These are phyloP conservation scores for Hylia prasina DNA, from an alignment of 2,113 vertebrate species.

Conservation along the genomic window DNA sequence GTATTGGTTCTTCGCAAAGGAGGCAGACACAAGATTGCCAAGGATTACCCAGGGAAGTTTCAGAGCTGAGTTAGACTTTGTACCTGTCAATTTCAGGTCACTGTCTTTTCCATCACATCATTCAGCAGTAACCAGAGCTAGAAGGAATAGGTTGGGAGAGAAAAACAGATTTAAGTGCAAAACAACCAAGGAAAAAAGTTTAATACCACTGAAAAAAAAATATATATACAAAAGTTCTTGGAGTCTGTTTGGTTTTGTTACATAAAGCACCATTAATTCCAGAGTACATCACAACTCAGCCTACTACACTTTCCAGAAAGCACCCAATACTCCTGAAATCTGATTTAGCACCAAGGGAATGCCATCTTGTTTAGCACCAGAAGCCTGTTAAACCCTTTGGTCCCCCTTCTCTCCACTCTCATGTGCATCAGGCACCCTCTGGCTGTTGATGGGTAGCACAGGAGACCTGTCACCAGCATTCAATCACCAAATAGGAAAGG, in stretches of 20 bases:
- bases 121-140: neutral
- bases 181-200: slow-evolving; percentile 58
- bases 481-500: neutral
- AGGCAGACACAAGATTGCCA: neutral
- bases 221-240: slow-evolving; percentile 23
- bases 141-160: neutral
- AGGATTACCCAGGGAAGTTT: neutral
- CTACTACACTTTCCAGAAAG: slow-evolving; percentile 19
- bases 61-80: neutral
- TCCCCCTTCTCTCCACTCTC: neutral
- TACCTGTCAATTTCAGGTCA: neutral
- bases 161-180: slow-evolving; percentile 47
- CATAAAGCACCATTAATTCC: slow-evolving; percentile 64
- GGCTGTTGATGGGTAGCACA: neutral
- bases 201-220: slow-evolving; percentile 50
- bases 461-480: neutral
- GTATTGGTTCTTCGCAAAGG: neutral
- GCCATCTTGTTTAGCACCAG: slow-evolving; percentile 59
- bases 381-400: neutral
- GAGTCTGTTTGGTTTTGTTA: slow-evolving; percentile 21
- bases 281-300: slow-evolving; percentile 39
- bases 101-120: neutral
- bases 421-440: neutral
- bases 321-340: slow-evolving; percentile 36
- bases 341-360: slow-evolving; percentile 57